Evolutionary conservation across 2,113 vertebrate genomes (phyloP).

Genomic region (Nettapus auritus): DNA sequence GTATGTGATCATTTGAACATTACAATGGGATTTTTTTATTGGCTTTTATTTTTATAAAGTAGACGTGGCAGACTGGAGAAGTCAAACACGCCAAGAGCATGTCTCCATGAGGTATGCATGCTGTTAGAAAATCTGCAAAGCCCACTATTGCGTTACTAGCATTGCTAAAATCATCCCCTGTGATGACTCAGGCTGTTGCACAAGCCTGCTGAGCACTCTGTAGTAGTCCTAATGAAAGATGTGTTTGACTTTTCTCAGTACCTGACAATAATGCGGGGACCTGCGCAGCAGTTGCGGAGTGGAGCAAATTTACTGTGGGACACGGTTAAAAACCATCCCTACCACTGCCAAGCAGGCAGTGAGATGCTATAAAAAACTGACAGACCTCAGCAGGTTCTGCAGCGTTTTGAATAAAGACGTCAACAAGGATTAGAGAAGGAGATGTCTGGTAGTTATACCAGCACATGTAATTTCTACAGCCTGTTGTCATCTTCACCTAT

Average conservation of each 20-base stretch:
- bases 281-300: neutral
- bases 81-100: neutral
- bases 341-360: neutral
- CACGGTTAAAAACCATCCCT: neutral
- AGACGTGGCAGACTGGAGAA: neutral
- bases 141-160: neutral
- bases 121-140: neutral
- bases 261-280: too few species aligned
- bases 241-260: neutral
- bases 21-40: neutral
- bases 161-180: neutral
- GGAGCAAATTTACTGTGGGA: neutral
- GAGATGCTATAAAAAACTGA: neutral
- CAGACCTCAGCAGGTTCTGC: neutral
- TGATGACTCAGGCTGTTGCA: neutral
- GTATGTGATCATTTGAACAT: neutral
- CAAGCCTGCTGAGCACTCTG: neutral
- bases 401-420: neutral
- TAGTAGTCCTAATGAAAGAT: neutral
- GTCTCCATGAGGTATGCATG: neutral
- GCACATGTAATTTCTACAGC: neutral
- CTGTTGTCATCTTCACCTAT: neutral
- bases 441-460: neutral
- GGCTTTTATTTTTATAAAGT: neutral
- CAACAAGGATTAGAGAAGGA: neutral